Evolutionary conservation across 2,797 vertebrate genomes (phyloP).

Genomic region (Chloroceryle inda): DNA sequence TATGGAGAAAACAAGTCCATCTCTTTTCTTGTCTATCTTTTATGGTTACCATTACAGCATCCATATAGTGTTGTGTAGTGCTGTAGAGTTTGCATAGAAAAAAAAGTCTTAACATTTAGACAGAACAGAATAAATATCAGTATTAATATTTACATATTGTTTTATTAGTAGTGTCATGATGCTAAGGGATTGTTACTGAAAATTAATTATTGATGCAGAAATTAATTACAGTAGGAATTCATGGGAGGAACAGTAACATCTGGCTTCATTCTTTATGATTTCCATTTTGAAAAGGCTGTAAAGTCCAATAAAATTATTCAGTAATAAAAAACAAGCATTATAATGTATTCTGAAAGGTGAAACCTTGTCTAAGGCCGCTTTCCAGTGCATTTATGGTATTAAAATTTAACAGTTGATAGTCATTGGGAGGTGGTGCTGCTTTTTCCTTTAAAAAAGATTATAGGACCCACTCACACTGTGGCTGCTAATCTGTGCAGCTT

Average conservation of each 20-base stretch:
- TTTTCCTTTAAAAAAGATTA: background rate
- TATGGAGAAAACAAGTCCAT: background rate
- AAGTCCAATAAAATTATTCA: background rate
- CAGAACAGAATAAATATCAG: background rate
- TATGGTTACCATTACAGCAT: background rate
- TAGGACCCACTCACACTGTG: background rate
- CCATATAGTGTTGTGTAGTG: background rate
- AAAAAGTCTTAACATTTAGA: background rate
- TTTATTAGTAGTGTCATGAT: background rate
- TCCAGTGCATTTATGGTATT: background rate
- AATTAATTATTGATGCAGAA: constrained; percentile 2
- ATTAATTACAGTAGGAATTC: background rate
- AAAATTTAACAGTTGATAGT: background rate
- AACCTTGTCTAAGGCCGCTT: background rate
- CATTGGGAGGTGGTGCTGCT: background rate
- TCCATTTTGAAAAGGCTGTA: background rate
- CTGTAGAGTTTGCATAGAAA: background rate
- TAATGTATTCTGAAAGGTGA: background rate
- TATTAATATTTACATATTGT: background rate
- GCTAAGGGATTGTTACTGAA: background rate
- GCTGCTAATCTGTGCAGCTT: background rate
- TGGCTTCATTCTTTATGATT: background rate
- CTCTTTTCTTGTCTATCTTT: background rate
- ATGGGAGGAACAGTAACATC: background rate
- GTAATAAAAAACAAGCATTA: background rate